Base-by-base conservation (phyloP, 2,113 vertebrate species). In the Seriola rivoliana region DNA sequence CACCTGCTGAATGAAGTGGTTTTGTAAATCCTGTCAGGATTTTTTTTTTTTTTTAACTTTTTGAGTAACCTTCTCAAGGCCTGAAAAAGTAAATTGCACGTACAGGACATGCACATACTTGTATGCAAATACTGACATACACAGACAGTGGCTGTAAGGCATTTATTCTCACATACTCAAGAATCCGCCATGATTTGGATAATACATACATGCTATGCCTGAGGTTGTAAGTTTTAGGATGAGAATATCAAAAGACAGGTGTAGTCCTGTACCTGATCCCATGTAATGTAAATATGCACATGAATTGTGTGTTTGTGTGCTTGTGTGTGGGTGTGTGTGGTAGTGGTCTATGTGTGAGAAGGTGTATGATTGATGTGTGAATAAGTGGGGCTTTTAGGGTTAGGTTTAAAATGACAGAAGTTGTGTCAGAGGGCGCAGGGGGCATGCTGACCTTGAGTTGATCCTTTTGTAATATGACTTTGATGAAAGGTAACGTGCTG, bases 321-420 rank as follows among this genome's bases (percentile, higher is more conserved):
- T 14, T 62, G 29, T 29, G 29, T 29, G 29, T 29, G 29, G 29
- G 52, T 60, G 34, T 42, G 32, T 4, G 55, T 36, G 48, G 40
- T 50, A 66, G 67, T 2, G 42, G 73, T 63, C 17, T 67, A 12
- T 16, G 55, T 55, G 44, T 54, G 29, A 76, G 55, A 46, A 73
- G 48, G 10, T 46, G 62, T 81, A 63, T 82, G 71, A 80, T 50
- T 79, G 84, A 88, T 78, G 79, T 88, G 52, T 83, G 73, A 83
- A 76, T 50, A 73, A 74, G 63, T 23, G 2, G 17, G 54, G 68
- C 55, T 84, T 84, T 60, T 34, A 64, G 59, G 54, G n/a, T 60
- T 32, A 9, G 59, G 38, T 66, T 82, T 64, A 25, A 52, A 60
- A 46, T 77, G 9, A 40, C 14, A 48, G 48, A 38, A 40, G 5